Evolutionary conservation across 2,888 invertebrate genomes (phyloP).

Genomic region (Lepetodrilus schrolli): DNA sequence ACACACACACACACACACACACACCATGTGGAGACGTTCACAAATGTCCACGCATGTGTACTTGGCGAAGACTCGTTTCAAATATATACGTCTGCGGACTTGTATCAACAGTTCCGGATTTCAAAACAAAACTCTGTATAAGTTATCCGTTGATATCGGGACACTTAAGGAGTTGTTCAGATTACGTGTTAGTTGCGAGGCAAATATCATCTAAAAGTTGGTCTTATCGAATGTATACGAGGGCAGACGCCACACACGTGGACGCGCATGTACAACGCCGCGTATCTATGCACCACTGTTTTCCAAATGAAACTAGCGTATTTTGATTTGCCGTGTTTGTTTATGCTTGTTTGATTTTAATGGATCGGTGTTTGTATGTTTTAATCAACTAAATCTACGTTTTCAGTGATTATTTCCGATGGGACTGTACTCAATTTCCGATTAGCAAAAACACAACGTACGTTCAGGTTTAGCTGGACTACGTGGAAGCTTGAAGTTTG

Average conservation of each 20-base stretch:
- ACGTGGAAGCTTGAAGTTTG: background rate
- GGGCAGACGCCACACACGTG: background rate
- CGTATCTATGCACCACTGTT: background rate
- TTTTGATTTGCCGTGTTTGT: constrained; percentile 21
- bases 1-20: no score
- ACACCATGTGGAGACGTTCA: no score
- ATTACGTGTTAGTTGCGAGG: constrained; percentile 24
- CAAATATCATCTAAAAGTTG: constrained; percentile 17
- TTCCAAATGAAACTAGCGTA: constrained; percentile 13
- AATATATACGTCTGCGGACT: background rate
- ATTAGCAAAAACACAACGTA: background rate
- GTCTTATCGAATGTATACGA: constrained; percentile 1
- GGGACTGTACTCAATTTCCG: background rate
- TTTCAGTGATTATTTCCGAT: background rate
- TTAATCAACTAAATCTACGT: background rate
- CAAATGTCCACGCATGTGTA: no score
- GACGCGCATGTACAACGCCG: background rate
- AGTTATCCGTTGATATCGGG: constrained; percentile 10
- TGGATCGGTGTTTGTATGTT: constrained; percentile 20
- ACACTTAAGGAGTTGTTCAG: constrained; percentile 2
- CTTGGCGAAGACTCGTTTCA: no score
- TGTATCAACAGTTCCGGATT: constrained; percentile 1
- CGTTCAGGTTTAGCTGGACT: background rate
- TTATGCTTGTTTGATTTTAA: constrained; percentile 23
- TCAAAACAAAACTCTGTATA: constrained; percentile 22